Evolutionary conservation across 2,888 invertebrate species (phyloP).

Genomic region (Hirtodrosophila cameraria): DNA sequence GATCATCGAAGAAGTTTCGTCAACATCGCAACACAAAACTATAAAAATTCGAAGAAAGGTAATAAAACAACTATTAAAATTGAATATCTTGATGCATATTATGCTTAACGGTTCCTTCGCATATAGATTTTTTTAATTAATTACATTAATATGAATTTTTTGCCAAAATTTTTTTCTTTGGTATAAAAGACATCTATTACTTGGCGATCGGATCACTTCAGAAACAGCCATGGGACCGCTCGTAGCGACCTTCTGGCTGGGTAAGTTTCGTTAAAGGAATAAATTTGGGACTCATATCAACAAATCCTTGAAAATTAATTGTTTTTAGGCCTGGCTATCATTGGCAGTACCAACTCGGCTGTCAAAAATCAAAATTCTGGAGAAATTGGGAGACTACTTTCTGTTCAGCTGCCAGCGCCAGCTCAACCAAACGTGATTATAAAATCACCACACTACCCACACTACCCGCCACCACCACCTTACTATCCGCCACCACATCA

Average conservation of each 20-base stretch:
- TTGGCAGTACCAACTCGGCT: constrained; percentile 14
- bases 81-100: constrained; percentile 15
- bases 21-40: background rate
- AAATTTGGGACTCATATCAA: background rate
- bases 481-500: background rate
- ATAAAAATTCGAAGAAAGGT: constrained; percentile 29
- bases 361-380: background rate
- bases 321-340: constrained; percentile 19
- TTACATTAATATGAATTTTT: constrained; percentile 19
- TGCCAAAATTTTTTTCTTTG: background rate
- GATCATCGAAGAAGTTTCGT: constrained; percentile 1
- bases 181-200: constrained; percentile 48
- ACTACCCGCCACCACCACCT: constrained; percentile 10
- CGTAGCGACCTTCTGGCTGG: constrained; percentile 22
- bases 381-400: constrained; percentile 14
- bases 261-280: constrained; percentile 12
- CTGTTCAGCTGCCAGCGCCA: constrained; percentile 30
- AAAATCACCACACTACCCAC: constrained; percentile 19
- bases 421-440: constrained; percentile 32
- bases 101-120: constrained; percentile 33
- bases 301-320: background rate
- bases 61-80: constrained; percentile 29
- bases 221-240: constrained; percentile 29
- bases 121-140: constrained; percentile 14
- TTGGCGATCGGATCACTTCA: constrained; percentile 19